Conservation (phyloP, 2,797 vertebrate species). For the Sparidentex hasta region DNA sequence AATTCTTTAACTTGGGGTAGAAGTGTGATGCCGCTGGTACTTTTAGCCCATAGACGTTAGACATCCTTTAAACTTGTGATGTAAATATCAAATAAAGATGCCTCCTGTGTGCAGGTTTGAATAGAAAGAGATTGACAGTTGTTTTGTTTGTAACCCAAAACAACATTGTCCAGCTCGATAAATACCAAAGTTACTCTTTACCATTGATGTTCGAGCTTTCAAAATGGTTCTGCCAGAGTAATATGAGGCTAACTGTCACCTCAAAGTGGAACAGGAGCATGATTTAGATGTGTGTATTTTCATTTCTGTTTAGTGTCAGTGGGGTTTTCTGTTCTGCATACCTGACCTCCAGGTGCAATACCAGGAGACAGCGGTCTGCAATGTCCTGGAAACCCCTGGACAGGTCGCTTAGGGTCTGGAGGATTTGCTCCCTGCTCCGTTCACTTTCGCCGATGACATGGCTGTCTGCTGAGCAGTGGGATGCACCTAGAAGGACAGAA, state of each 20-base stretch:
- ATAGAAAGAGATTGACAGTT: background rate
- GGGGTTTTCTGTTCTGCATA: constrained; percentile 67
- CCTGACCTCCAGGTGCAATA: constrained; percentile 97
- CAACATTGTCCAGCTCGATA: too few species aligned
- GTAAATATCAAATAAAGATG: background rate
- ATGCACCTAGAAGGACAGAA: constrained; percentile 72
- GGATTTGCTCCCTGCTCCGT: constrained; percentile 93
- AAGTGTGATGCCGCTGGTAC: constrained; percentile 11
- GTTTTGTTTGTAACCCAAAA: constrained; percentile 6
- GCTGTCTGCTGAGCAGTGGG: constrained; percentile 87
- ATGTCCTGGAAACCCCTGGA: constrained; percentile 95
- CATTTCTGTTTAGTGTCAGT: background rate
- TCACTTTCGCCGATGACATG: constrained; percentile 87
- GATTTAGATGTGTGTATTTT: background rate
- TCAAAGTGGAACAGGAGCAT: background rate
- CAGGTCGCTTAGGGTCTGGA: constrained; percentile 93
- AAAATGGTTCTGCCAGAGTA: background rate
- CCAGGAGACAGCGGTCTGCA: constrained; percentile 95
- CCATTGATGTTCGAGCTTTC: background rate
- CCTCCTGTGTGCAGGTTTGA: background rate
- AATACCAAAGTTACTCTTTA: too few species aligned
- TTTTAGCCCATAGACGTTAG: constrained; percentile 25
- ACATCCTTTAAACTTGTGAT: background rate
- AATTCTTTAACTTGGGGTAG: constrained; percentile 12
- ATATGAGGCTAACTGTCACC: background rate